Conservation (phyloP, 2,797 vertebrate species). For the Psittacula echo region DNA sequence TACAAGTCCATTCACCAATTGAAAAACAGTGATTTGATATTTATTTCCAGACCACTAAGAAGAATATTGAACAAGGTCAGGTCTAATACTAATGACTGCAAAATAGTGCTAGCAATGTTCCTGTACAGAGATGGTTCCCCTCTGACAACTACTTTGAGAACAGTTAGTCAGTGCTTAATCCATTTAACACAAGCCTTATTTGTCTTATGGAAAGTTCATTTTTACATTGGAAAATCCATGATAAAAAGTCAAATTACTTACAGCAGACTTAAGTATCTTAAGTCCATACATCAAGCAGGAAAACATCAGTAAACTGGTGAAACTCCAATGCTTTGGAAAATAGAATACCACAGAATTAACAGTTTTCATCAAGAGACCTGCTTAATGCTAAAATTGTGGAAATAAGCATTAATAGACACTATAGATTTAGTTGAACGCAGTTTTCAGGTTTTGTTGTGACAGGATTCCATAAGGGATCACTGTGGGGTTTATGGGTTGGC, state of each 20-base stretch:
- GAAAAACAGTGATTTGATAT: background rate
- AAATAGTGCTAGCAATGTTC: background rate
- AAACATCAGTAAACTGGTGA: background rate
- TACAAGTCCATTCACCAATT: background rate
- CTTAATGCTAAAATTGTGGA: background rate
- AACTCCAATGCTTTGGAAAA: background rate
- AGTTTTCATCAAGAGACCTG: background rate
- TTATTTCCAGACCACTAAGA: slow-evolving; percentile 20
- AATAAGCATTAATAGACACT: background rate
- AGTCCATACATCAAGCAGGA: background rate
- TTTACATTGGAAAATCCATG: background rate
- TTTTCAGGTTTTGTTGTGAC: background rate
- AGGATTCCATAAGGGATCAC: background rate
- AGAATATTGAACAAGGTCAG: background rate
- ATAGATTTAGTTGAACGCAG: background rate
- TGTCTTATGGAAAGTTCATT: background rate
- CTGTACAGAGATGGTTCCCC: background rate
- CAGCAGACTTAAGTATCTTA: background rate
- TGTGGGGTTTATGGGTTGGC: background rate
- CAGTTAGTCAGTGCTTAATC: background rate
- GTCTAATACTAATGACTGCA: background rate
- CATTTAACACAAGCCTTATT: background rate
- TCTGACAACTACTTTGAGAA: background rate
- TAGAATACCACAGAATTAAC: background rate
- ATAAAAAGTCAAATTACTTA: background rate